Base-by-base conservation (phyloP, 2,888 invertebrate genomes). In the Thyatira batis region DNA sequence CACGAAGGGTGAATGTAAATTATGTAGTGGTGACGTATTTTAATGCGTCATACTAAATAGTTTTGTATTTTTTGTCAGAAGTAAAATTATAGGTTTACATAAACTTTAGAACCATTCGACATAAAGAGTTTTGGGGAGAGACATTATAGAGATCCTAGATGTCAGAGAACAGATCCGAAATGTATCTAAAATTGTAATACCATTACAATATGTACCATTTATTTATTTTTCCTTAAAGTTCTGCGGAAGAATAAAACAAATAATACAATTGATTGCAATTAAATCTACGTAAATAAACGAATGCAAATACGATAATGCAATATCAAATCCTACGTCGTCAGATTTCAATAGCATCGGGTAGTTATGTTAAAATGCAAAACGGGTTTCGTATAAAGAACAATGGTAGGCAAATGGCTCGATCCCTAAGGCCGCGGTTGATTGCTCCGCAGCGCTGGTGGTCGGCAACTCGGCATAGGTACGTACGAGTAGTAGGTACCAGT, bases 361-460 rank as follows among this genome's bases (percentile, higher is more conserved):
- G 39, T 39, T 39, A 39, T 39, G 39, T 39, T 39, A 17, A 39
- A 39, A 39, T 39, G 39, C 39, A 39, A 17, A 39, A 54, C 61
- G 50, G 51, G 50, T 55, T 49, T 54, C 51, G 30, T 39, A 27
- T 53, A 49, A 23, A 61, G 69, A 77, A 84, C 80, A 83, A 81
- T 81, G 66, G 68, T 53, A 60, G 64, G 64, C 71, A 76, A 83
- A 84, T 75, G 67, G 61, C 65, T 62, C 65, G 71, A 73, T 82
- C 83, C 78, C 80, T 64, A 69, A 71, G 80, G 78, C 72, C 63
- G 64, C 61, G 61, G 61, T 58, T 78, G 76, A 78, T 82, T 80
- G 76, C 73, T 72, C 52, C 58, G 53, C 10, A n/a, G n/a, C 58
- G 30, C 50, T 49, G 51, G 58, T 50, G 52, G 53, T 50, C 13